Percentiles rank a stretch among this genome's conserved stretches.
These are phyloP conservation scores for Danaus chrysippus DNA, from an alignment of 2,888 invertebrate species.

Conservation along the genomic window DNA sequence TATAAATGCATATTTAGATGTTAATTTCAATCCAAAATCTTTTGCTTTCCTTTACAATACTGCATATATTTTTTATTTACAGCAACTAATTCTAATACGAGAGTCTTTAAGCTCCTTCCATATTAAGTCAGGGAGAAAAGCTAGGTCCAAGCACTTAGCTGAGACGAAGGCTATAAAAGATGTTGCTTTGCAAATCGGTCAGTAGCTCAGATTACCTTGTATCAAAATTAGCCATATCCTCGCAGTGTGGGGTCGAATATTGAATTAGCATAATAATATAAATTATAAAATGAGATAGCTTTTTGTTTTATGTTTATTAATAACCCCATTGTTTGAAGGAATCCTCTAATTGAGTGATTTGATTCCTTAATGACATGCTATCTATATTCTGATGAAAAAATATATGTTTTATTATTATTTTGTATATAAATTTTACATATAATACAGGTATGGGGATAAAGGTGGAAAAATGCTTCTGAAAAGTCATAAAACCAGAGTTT, in stretches of 20 bases:
- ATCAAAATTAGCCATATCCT: conserved; percentile 10
- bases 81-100: too few relatives aligned
- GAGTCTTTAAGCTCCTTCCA: too few relatives aligned
- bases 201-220: conserved; percentile 4
- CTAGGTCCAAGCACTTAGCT: neutral
- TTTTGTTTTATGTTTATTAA: conserved; percentile 35
- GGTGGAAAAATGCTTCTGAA: too few relatives aligned
- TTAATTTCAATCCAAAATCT: too few relatives aligned
- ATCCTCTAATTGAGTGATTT: conserved; percentile 29
- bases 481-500: too few relatives aligned
- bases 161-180: neutral
- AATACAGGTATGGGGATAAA: too few relatives aligned
- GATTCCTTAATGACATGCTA: conserved; percentile 20
- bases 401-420: neutral
- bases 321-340: conserved; percentile 21
- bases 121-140: neutral
- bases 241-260: conserved; percentile 41
- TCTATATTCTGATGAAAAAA: conserved; percentile 18
- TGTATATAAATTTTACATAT: neutral
- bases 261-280: conserved; percentile 44
- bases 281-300: conserved; percentile 34
- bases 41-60: too few relatives aligned
- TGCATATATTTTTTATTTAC: too few relatives aligned
- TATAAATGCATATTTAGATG: too few relatives aligned
- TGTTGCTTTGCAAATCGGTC: neutral